phyloP scores from a whole-genome alignment of 2,797 vertebrate genomes.

The Otolemur crassicaudatus region DNA sequence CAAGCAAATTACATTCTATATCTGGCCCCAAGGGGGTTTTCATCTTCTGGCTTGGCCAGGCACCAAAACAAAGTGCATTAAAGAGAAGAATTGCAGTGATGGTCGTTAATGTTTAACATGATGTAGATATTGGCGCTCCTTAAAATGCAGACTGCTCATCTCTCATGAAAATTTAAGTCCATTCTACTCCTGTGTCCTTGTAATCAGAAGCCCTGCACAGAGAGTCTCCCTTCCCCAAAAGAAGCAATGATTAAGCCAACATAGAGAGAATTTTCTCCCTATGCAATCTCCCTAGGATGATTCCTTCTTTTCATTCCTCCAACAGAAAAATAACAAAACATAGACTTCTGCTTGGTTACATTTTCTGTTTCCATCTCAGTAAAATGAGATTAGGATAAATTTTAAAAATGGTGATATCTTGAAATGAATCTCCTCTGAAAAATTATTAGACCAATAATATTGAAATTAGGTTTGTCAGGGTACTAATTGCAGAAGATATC shows the following conservation, averaged over 20 bases:
- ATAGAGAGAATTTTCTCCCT: neutral
- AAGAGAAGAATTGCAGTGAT: conserved; percentile 76
- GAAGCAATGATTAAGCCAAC: neutral
- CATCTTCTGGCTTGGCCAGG: conserved; percentile 82
- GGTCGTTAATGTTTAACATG: conserved; percentile 85
- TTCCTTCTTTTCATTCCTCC: neutral
- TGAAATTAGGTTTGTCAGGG: neutral
- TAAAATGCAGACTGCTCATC: conserved; percentile 54
- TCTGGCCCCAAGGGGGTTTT: conserved; percentile 75
- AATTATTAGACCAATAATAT: neutral
- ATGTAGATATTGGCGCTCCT: conserved; percentile 75
- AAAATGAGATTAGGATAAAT: neutral
- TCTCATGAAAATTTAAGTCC: conserved; percentile 64
- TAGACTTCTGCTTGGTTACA: neutral
- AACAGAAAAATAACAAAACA: neutral
- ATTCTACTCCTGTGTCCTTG: conserved; percentile 59
- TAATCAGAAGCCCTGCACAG: conserved; percentile 30
- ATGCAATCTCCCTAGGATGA: neutral
- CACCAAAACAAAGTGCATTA: conserved; percentile 86
- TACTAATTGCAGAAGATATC: neutral
- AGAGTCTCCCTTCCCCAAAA: neutral
- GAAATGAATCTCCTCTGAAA: neutral
- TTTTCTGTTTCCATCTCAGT: neutral
- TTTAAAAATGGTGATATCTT: neutral
- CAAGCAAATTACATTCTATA: conserved; percentile 83